Evolutionary conservation across 2,113 vertebrate species (phyloP).

Genomic region (Ictalurus punctatus): DNA sequence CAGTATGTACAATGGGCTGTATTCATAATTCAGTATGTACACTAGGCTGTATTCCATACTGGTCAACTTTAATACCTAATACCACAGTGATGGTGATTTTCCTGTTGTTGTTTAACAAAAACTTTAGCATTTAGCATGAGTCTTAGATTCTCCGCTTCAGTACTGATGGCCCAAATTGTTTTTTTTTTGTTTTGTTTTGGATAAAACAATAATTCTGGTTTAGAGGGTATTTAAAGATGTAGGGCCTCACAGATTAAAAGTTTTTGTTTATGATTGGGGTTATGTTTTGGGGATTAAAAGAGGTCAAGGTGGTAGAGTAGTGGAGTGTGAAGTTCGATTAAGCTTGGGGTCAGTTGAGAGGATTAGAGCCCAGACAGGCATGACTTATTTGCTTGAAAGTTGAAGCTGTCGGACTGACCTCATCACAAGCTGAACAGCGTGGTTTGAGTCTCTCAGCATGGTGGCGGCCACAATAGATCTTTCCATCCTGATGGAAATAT

Average conservation of each 20-base stretch:
- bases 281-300: neutral
- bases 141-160: neutral
- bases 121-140: neutral
- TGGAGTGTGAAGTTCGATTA: neutral
- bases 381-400: neutral
- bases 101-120: neutral
- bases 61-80: neutral
- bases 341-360: neutral
- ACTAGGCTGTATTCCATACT: neutral
- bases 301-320: neutral
- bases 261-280: neutral
- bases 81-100: neutral
- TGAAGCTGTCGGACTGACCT: conserved; percentile 73
- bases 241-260: neutral
- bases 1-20: too few relatives aligned
- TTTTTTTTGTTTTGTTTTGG: neutral
- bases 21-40: too few relatives aligned
- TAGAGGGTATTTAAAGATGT: neutral
- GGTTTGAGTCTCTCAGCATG: conserved; percentile 94
- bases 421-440: conserved; percentile 91
- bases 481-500: conserved; percentile 97
- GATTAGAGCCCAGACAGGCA: neutral
- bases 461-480: conserved; percentile 94
- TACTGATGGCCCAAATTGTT: neutral
- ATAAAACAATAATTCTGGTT: neutral